A percentile compares a stretch with the other conserved stretches of the same genome.
phyloP scores from a whole-genome alignment of 2,888 invertebrate genomes.

The Desoria tigrina region DNA sequence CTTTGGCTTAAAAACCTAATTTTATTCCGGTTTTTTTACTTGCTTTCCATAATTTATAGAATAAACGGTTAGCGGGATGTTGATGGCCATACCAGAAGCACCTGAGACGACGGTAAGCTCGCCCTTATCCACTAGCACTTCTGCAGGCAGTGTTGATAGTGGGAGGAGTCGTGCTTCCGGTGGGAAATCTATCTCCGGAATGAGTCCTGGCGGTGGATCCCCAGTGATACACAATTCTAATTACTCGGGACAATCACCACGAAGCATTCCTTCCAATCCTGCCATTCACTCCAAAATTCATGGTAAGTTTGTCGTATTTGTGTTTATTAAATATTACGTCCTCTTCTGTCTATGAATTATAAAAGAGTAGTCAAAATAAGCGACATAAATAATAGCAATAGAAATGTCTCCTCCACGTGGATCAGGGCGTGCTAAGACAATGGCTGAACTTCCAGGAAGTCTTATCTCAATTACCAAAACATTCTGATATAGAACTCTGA shows the following conservation, averaged over 20 bases:
- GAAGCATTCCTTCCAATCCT: conserved; percentile 42
- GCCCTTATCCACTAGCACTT: conserved; percentile 40
- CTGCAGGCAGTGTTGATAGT: conserved; percentile 48
- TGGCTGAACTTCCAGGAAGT: too few relatives aligned
- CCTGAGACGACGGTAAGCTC: conserved; percentile 49
- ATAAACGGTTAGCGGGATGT: conserved; percentile 45
- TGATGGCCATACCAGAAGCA: conserved; percentile 53
- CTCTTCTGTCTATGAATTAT: too few relatives aligned
- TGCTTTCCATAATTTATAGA: too few relatives aligned
- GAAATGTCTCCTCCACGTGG: too few relatives aligned
- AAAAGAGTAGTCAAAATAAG: too few relatives aligned
- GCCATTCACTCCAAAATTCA: conserved; percentile 43
- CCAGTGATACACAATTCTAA: conserved; percentile 12
- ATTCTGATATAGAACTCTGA: too few relatives aligned
- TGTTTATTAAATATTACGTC: too few relatives aligned
- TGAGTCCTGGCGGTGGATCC: conserved; percentile 15
- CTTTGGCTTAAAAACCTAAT: too few relatives aligned
- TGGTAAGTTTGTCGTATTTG: conserved; percentile 21
- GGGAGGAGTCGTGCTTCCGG: conserved; percentile 27
- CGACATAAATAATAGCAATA: too few relatives aligned
- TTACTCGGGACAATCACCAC: conserved; percentile 15
- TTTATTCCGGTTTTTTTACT: too few relatives aligned
- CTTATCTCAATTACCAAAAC: too few relatives aligned
- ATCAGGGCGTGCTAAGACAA: too few relatives aligned
- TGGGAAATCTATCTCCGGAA: conserved; percentile 6